Evolutionary conservation across 2,888 invertebrate species (phyloP).

Genomic region (Erynnis tages): DNA sequence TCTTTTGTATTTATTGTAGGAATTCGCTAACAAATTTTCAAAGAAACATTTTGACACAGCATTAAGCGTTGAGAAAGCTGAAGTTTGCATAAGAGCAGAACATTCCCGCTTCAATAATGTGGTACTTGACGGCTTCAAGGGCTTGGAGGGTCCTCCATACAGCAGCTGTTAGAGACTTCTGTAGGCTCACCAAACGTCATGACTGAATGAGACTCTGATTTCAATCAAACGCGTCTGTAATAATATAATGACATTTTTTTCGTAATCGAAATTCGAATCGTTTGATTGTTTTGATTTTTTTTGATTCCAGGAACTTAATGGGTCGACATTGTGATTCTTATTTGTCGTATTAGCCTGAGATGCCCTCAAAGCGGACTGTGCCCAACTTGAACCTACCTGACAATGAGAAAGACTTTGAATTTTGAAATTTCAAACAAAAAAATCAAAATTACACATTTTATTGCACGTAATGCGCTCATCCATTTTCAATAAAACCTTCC

Average conservation of each 20-base stretch:
- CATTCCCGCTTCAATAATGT: slow-evolving; percentile 42
- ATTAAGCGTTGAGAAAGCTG: slow-evolving; percentile 43
- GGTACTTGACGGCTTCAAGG: slow-evolving; percentile 43
- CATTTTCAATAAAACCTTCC: slow-evolving; percentile 14
- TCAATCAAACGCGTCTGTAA: slow-evolving; percentile 5
- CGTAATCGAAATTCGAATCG: no score
- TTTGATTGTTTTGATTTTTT: no score
- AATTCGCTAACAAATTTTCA: slow-evolving; percentile 17
- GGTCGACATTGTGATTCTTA: no score
- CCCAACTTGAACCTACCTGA: no score
- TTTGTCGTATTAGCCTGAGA: no score
- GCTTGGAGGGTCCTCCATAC: slow-evolving; percentile 51
- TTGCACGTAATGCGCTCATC: no score
- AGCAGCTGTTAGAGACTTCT: slow-evolving; percentile 56
- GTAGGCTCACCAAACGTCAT: slow-evolving; percentile 20
- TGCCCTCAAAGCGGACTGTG: no score
- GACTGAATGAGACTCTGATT: slow-evolving; percentile 15
- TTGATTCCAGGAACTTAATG: no score
- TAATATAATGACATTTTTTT: no score
- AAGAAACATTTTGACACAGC: slow-evolving; percentile 38
- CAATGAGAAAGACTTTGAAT: no score
- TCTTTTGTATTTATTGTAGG: slow-evolving; percentile 19
- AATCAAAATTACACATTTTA: no score
- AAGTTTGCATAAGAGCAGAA: slow-evolving; percentile 44
- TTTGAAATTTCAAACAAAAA: no score